A percentile compares a stretch with the other conserved stretches of the same genome.
Conservation (phyloP, 2,888 invertebrate species). For the Dryomyza anilis region DNA sequence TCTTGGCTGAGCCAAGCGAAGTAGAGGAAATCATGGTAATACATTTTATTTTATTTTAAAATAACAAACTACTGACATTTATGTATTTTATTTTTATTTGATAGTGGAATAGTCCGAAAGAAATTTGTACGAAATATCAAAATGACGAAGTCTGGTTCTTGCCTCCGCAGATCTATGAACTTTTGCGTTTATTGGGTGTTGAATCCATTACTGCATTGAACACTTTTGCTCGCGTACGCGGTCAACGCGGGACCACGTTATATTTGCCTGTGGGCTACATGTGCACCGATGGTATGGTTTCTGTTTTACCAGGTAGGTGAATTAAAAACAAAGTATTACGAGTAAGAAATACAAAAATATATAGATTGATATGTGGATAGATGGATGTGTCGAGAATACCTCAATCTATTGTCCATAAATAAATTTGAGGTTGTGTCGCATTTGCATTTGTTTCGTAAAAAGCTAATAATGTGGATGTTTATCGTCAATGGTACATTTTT, state of each 20-base stretch:
- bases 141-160: constrained; percentile 62
- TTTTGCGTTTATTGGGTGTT: constrained; percentile 68
- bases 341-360: too few relatives aligned
- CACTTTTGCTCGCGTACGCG: constrained; percentile 66
- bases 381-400: too few relatives aligned
- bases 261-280: constrained; percentile 64
- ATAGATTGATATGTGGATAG: too few relatives aligned
- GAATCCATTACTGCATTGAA: constrained; percentile 65
- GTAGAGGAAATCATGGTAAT: constrained; percentile 55
- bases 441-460: too few relatives aligned
- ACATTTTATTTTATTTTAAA: background rate
- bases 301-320: constrained; percentile 49
- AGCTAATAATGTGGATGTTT: too few relatives aligned
- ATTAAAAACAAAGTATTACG: too few relatives aligned
- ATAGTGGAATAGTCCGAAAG: constrained; percentile 71
- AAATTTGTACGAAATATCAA: constrained; percentile 44
- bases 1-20: constrained; percentile 64
- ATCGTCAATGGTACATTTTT: too few relatives aligned
- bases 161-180: constrained; percentile 80
- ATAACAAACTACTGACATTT: too few relatives aligned
- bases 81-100: too few relatives aligned
- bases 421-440: too few relatives aligned
- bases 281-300: constrained; percentile 66
- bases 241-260: constrained; percentile 64
- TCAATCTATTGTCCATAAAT: too few relatives aligned